phyloP scores from a whole-genome alignment of 2,113 vertebrate genomes.

The Mugil cephalus region DNA sequence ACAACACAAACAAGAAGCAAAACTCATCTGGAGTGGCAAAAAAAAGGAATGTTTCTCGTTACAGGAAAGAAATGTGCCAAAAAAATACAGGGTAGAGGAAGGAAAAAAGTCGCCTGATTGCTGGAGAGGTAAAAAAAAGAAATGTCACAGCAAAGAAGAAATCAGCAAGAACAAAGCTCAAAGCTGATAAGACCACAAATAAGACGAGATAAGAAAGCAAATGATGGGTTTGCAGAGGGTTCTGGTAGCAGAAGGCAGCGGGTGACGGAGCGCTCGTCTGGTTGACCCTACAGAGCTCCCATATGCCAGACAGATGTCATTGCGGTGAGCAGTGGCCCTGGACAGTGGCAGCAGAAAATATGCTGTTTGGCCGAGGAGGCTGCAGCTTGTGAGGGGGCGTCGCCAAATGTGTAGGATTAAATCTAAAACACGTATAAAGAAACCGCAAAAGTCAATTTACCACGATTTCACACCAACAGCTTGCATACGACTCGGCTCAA shows the following conservation, averaged over 20 bases:
- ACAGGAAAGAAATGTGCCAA: constrained; percentile 12
- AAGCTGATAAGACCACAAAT: neutral
- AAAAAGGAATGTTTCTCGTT: constrained; percentile 27
- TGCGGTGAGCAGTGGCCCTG: constrained; percentile 58
- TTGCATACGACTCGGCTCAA: too few species aligned
- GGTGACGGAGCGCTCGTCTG: constrained; percentile 59
- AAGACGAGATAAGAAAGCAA: neutral
- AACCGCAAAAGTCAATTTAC: constrained; percentile 10
- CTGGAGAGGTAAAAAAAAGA: neutral
- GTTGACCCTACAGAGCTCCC: constrained; percentile 74
- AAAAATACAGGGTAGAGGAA: neutral
- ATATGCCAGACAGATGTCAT: constrained; percentile 78
- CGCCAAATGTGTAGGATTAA: constrained; percentile 7
- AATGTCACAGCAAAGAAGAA: constrained; percentile 5
- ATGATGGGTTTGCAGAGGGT: constrained; percentile 18
- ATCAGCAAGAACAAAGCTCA: constrained; percentile 3
- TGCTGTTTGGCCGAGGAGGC: constrained; percentile 19
- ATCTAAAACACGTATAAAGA: constrained; percentile 9
- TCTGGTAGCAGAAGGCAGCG: constrained; percentile 53
- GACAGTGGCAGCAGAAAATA: constrained; percentile 45
- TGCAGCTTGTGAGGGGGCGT: neutral
- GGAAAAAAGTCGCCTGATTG: neutral
- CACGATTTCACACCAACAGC: neutral
- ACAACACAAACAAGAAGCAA: constrained; percentile 42
- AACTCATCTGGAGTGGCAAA: constrained; percentile 35